These are phyloP conservation scores for Sitta europaea DNA, from an alignment of 2,113 vertebrate species.

Conservation along the genomic window DNA sequence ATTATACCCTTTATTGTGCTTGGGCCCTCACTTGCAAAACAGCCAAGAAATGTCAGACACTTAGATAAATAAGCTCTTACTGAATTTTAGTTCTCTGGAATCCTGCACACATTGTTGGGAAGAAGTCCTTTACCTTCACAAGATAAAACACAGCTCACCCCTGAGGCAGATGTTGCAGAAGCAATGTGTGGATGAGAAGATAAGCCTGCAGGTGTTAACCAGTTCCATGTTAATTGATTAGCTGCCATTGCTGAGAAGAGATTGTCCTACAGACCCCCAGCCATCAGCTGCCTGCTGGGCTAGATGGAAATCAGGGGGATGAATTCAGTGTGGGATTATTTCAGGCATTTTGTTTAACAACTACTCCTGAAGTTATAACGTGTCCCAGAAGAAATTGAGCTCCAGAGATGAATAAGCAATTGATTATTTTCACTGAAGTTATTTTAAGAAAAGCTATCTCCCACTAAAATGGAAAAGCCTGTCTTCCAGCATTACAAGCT, in stretches of 20 bases:
- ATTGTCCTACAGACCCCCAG: neutral
- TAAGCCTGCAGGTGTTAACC: neutral
- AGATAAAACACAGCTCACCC: neutral
- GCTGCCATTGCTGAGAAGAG: neutral
- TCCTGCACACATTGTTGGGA: neutral
- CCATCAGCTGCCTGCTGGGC: neutral
- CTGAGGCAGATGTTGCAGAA: neutral
- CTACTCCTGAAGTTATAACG: neutral
- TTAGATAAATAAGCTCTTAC: neutral
- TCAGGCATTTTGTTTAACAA: neutral
- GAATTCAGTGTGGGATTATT: neutral
- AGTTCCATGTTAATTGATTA: neutral
- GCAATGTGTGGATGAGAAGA: neutral
- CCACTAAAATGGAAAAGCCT: neutral
- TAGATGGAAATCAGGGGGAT: neutral
- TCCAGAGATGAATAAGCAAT: neutral
- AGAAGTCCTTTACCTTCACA: neutral
- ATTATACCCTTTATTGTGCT: neutral
- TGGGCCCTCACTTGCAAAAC: neutral
- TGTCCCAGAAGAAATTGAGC: neutral
- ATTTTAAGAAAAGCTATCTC: neutral
- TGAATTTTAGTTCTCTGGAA: neutral
- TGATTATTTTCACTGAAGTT: neutral
- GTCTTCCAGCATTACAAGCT: neutral
- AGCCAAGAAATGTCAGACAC: neutral